Evolutionary conservation across 2,113 vertebrate species (phyloP), one percentile per base, ranked within the genome.

Genomic region (Tursiops truncatus): DNA sequence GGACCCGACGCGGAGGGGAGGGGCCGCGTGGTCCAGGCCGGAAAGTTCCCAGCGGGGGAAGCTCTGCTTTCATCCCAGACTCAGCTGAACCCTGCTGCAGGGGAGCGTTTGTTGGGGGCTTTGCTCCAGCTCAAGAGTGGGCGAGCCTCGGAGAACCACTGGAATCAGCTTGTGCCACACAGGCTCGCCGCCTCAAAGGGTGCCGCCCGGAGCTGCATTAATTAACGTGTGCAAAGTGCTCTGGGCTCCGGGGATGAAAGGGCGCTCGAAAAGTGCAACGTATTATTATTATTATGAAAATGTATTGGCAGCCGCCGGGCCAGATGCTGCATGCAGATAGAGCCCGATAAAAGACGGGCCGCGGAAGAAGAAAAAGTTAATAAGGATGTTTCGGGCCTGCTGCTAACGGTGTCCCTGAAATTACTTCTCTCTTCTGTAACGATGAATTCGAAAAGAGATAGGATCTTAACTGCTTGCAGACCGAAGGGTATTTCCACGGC

Each of bases 191-290:
- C 96, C 98, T 97, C 97, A 91, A 83, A 97, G 95, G 71, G 90
- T 71, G 91, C 17, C 83, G 80, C 23, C 11, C 4, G 1, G 58
- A 84, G 85, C 96, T 84, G 90, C 56, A 96, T 96, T 98, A 98
- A 98, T 97, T 87, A 97, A 76, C 71, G 83, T 95, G 63, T 89
- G 95, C 31, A 84, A 89, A 95, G 89, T 4, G 94, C 97, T 98
- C 93, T 95, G 95, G 97, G 98, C 97, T 94, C 73, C 25, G 8
- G 0, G 96, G 96, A 98, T 98, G 98, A 98, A 98, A 97, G 98
- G 65, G 81, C 31, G 15, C 79, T 65, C 21, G 8, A 38, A 68
- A 67, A 92, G 97, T 26, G 89, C 95, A 97, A 89, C 73, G 65
- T 96, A 21, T 58, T 58, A 56, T 77, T 77, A 97, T 97, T 95